phyloP scores from a whole-genome alignment of 1,140 invertebrate genomes.

The Carcinoscorpius rotundicauda region DNA sequence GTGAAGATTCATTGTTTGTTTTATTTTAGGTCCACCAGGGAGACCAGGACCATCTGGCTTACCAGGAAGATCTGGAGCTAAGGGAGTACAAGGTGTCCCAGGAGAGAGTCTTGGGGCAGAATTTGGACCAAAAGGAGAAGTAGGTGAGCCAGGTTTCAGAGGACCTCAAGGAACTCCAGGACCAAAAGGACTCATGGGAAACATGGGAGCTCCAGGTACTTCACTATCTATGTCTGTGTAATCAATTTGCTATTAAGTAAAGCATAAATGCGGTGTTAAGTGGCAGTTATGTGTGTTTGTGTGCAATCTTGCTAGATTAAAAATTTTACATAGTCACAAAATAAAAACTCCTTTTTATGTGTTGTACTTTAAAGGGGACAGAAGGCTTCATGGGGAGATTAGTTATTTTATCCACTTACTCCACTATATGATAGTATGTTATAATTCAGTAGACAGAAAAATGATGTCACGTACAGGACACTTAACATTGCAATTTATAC shows the following conservation, averaged over 20 bases:
- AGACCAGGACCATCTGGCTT: slow-evolving; percentile 20
- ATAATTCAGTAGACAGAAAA: no score
- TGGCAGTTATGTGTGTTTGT: no score
- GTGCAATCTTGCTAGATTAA: no score
- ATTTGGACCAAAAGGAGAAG: slow-evolving; percentile 50
- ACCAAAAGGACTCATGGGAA: slow-evolving; percentile 26
- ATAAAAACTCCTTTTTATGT: no score
- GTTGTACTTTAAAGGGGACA: no score
- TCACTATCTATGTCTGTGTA: neutral
- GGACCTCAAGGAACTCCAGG: slow-evolving; percentile 24
- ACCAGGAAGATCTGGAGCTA: slow-evolving; percentile 27
- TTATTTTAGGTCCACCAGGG: slow-evolving; percentile 10
- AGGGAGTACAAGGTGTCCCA: slow-evolving; percentile 17
- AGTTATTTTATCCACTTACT: no score
- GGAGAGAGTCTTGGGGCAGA: slow-evolving; percentile 25
- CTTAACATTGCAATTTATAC: no score
- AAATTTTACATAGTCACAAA: no score
- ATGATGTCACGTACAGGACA: no score
- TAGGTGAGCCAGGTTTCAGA: slow-evolving; percentile 44
- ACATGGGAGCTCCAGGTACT: slow-evolving; percentile 18
- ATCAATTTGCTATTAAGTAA: neutral
- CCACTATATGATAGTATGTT: no score
- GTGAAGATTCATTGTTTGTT: no score
- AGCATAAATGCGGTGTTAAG: neutral
- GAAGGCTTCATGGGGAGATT: no score